phyloP scores from a whole-genome alignment of 2,113 vertebrate genomes.

The Symphodus melops region DNA sequence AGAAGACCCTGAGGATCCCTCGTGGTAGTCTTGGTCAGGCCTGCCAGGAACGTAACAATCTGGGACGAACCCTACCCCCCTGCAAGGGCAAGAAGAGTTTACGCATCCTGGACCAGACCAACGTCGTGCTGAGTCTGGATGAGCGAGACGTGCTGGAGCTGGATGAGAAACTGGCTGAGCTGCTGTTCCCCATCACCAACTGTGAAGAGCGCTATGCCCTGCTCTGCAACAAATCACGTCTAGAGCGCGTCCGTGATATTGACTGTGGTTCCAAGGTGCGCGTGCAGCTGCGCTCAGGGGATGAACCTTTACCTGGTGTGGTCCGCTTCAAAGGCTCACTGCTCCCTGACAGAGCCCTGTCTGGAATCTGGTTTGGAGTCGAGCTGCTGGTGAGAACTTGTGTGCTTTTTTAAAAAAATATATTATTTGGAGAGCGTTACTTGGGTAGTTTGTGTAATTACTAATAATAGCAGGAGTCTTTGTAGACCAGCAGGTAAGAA shows the following conservation, averaged over 20 bases:
- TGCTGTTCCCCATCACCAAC: conserved; percentile 97
- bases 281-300: conserved; percentile 93
- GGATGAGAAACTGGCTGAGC: conserved; percentile 92
- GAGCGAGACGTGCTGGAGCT: conserved; percentile 94
- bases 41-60: conserved; percentile 91
- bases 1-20: conserved; percentile 92
- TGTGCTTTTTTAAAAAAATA: neutral
- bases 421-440: neutral
- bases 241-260: conserved; percentile 90
- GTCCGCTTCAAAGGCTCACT: conserved; percentile 95
- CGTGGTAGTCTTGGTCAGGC: conserved; percentile 95
- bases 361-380: conserved; percentile 97
- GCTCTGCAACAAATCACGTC: conserved; percentile 88
- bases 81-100: conserved; percentile 95
- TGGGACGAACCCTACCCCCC: conserved; percentile 90
- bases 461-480: neutral
- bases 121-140: conserved; percentile 91
- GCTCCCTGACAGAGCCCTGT: conserved; percentile 90
- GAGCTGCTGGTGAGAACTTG: conserved; percentile 92
- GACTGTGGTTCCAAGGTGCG: conserved; percentile 92
- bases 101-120: conserved; percentile 94
- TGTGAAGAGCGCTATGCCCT: conserved; percentile 94
- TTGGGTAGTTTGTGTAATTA: neutral
- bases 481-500: neutral
- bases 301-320: conserved; percentile 93